Conservation (phyloP, 2,797 vertebrate species). For the Sebastes vulpes region DNA sequence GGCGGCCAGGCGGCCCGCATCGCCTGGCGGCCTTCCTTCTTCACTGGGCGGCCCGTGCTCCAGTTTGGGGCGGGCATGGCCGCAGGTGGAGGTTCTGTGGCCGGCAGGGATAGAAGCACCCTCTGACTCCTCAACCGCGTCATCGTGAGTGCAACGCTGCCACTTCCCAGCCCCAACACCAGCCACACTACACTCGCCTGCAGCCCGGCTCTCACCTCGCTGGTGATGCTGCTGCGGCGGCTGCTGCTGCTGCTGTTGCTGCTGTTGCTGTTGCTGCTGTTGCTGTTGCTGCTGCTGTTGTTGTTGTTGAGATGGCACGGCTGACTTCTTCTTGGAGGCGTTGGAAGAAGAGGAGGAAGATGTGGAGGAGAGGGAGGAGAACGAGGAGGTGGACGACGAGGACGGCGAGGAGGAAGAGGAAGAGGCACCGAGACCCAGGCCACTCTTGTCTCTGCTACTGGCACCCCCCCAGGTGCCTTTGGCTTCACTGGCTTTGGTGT, state of each 20-base stretch:
- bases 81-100: conserved; percentile 80
- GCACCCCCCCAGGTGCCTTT: conserved; percentile 84
- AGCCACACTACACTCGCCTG: conserved; percentile 82
- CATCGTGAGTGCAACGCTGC: conserved; percentile 85
- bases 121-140: conserved; percentile 79
- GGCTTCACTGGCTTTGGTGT: conserved; percentile 90
- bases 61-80: conserved; percentile 82
- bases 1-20: conserved; percentile 85
- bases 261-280: conserved; percentile 89
- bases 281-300: conserved; percentile 69
- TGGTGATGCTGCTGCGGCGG: conserved; percentile 92
- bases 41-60: conserved; percentile 82
- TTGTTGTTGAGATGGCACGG: conserved; percentile 81
- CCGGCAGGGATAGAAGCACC: conserved; percentile 76
- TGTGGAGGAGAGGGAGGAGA: conserved; percentile 86
- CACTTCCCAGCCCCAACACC: conserved; percentile 89
- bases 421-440: conserved; percentile 78
- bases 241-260: conserved; percentile 77
- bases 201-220: conserved; percentile 92
- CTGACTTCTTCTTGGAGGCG: conserved; percentile 95
- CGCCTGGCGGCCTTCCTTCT: conserved; percentile 88
- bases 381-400: conserved; percentile 86
- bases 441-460: conserved; percentile 91
- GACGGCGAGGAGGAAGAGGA: conserved; percentile 85
- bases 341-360: conserved; percentile 86